A percentile compares a stretch with the other conserved stretches of the same genome.
Conservation (phyloP, 2,888 invertebrate species). For the Apodemia hepburni region DNA sequence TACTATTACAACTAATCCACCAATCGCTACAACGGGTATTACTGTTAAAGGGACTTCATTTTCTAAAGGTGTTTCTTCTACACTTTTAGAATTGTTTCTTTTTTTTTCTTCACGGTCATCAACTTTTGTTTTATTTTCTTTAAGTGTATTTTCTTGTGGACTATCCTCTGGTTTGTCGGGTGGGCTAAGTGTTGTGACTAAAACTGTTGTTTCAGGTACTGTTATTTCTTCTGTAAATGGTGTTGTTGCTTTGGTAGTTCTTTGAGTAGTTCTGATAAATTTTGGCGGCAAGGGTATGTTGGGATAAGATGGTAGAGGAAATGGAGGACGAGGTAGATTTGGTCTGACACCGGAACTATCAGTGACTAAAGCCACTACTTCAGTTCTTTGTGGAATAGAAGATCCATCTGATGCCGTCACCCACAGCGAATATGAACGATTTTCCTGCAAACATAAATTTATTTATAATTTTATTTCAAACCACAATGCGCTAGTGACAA, state of each 20-base stretch:
- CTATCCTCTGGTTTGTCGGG: slow-evolving; percentile 27
- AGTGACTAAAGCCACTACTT: slow-evolving; percentile 61
- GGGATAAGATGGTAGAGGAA: slow-evolving; percentile 43
- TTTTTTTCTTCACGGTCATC: slow-evolving; percentile 40
- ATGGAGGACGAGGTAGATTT: slow-evolving; percentile 51
- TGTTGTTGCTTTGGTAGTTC: slow-evolving; percentile 54
- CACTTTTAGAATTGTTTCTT: slow-evolving; percentile 43
- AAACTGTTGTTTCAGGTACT: slow-evolving; percentile 57
- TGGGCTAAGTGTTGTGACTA: slow-evolving; percentile 46
- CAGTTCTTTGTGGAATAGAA: slow-evolving; percentile 60
- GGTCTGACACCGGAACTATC: slow-evolving; percentile 48
- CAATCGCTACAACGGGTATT: slow-evolving; percentile 85
- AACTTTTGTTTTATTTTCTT: slow-evolving; percentile 42
- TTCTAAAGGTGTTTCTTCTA: slow-evolving; percentile 53
- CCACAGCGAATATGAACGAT: slow-evolving; percentile 64
- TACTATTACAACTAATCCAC: slow-evolving; percentile 84
- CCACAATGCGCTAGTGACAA: too few species aligned
- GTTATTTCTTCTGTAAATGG: slow-evolving; percentile 43
- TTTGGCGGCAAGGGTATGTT: slow-evolving; percentile 38
- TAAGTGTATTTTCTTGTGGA: slow-evolving; percentile 43
- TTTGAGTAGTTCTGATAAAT: slow-evolving; percentile 45
- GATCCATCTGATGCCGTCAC: slow-evolving; percentile 61
- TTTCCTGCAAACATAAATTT: slow-evolving; percentile 53
- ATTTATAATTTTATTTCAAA: background rate
- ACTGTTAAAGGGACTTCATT: slow-evolving; percentile 81